These are phyloP conservation scores for Cordylochernes scorpioides DNA, from an alignment of 2,888 invertebrate genomes.

Conservation along the genomic window DNA sequence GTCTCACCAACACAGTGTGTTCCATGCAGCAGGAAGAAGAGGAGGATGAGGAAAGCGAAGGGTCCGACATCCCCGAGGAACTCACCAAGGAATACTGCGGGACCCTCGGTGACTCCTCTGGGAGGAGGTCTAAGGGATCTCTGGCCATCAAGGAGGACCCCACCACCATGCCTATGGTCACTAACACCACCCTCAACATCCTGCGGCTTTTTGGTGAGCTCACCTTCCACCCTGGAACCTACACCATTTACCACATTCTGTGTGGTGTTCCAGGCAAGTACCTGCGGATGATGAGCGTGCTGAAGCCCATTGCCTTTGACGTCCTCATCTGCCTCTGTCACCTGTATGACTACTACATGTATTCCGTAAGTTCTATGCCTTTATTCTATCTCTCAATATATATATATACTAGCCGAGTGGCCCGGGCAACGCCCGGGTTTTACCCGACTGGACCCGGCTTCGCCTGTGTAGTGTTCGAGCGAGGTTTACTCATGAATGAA, in stretches of 20 bases:
- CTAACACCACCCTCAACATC: constrained; percentile 71
- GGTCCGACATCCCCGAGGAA: constrained; percentile 32
- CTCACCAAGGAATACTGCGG: constrained; percentile 40
- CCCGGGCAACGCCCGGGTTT: no score
- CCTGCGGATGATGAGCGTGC: constrained; percentile 63
- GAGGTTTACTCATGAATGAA: no score
- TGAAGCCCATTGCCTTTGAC: constrained; percentile 67
- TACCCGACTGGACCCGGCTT: no score
- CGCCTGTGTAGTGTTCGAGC: no score
- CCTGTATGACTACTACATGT: constrained; percentile 74
- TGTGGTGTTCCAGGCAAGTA: constrained; percentile 39
- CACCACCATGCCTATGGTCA: constrained; percentile 35
- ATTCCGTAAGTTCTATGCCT: constrained; percentile 29
- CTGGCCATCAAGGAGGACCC: background rate
- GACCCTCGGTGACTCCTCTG: no score
- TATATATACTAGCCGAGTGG: no score
- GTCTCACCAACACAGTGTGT: no score
- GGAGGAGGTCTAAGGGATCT: no score
- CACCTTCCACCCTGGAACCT: background rate
- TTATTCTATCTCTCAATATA: no score
- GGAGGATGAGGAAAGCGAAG: constrained; percentile 21
- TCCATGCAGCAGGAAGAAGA: no score
- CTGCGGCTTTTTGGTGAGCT: constrained; percentile 35
- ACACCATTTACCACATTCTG: background rate
- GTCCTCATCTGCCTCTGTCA: constrained; percentile 74